These are phyloP conservation scores for Podargus strigoides DNA, from an alignment of 2,797 vertebrate species.

Conservation along the genomic window DNA sequence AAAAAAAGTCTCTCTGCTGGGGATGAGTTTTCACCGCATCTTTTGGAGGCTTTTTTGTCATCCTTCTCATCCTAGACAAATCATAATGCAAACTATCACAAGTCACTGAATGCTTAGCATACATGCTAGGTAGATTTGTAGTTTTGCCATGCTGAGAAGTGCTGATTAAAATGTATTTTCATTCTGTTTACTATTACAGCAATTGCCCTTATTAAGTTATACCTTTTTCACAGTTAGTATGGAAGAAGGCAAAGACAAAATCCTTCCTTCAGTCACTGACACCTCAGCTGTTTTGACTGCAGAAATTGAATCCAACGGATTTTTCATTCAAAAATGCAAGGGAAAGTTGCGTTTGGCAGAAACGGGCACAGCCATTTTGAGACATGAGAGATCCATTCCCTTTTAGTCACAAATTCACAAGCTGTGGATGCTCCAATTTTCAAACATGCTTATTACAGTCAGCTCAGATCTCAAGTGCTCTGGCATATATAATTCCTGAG, in stretches of 20 bases:
- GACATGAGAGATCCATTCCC: neutral
- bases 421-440: slow-evolving; percentile 56
- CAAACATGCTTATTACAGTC: slow-evolving; percentile 60
- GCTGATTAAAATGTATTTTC: slow-evolving; percentile 46
- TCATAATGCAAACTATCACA: slow-evolving; percentile 10
- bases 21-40: slow-evolving; percentile 11
- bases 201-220: slow-evolving; percentile 15
- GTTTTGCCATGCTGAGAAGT: neutral
- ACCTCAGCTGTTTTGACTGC: neutral
- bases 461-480: slow-evolving; percentile 61
- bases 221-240: slow-evolving; percentile 18
- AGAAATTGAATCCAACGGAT: neutral
- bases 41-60: neutral
- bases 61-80: slow-evolving; percentile 27
- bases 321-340: neutral
- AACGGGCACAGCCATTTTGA: slow-evolving; percentile 7
- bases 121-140: slow-evolving; percentile 4
- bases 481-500: slow-evolving; percentile 54
- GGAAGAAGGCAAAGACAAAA: neutral
- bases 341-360: slow-evolving; percentile 11
- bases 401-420: slow-evolving; percentile 44
- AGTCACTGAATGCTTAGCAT: neutral
- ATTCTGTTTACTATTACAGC: neutral
- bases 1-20: neutral
- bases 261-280: slow-evolving; percentile 6